phyloP scores from a whole-genome alignment of 2,888 invertebrate genomes.

The Osedax frankpressi region DNA sequence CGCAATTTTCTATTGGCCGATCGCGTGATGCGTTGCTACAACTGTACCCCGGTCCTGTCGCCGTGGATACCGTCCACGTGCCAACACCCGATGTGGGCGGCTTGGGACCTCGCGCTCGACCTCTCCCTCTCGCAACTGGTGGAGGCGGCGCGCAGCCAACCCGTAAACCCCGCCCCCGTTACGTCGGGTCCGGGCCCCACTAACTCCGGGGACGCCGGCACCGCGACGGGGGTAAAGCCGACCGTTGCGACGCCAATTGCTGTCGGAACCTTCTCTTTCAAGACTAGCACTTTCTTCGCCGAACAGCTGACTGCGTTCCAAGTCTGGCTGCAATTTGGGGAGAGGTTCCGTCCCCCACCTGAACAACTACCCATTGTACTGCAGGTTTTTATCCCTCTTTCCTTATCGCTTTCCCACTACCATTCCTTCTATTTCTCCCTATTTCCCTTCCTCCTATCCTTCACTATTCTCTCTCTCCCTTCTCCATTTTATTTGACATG shows the following conservation, averaged over 20 bases:
- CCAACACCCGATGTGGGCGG: constrained; percentile 59
- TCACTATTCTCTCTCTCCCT: background rate
- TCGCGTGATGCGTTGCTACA: constrained; percentile 83
- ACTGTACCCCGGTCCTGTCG: constrained; percentile 86
- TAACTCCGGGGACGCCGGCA: constrained; percentile 75
- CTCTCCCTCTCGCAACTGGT: constrained; percentile 81
- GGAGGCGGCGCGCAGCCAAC: constrained; percentile 32
- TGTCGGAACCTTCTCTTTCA: constrained; percentile 32
- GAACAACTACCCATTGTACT: constrained; percentile 92
- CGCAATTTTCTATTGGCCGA: constrained; percentile 92
- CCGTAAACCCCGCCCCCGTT: constrained; percentile 59
- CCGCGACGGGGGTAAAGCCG: constrained; percentile 83
- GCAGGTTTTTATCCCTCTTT: constrained; percentile 54
- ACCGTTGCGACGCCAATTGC: constrained; percentile 67
- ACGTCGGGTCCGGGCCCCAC: constrained; percentile 73
- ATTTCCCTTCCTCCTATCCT: background rate
- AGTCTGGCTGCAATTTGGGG: constrained; percentile 71
- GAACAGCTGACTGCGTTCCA: constrained; percentile 95
- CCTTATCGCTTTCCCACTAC: background rate
- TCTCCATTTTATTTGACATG: too few relatives aligned
- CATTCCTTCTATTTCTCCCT: background rate
- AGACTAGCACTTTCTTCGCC: constrained; percentile 81
- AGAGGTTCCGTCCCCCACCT: constrained; percentile 64
- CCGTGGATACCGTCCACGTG: constrained; percentile 82
- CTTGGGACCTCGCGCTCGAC: constrained; percentile 94